Conservation (phyloP, 2,113 vertebrate genomes). For the Gila orcuttii region DNA sequence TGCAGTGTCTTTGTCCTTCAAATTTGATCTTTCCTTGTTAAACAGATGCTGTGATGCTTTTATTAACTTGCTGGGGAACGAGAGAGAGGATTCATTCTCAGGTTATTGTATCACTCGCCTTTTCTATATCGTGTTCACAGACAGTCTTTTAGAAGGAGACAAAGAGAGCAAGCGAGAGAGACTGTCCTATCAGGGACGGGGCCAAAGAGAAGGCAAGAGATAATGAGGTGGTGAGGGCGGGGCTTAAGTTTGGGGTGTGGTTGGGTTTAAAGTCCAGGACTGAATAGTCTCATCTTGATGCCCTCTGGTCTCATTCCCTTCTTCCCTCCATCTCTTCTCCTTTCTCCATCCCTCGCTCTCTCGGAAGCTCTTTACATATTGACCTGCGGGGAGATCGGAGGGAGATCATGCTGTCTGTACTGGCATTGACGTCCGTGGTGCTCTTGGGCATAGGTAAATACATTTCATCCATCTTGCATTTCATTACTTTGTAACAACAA, state of each 20-base stretch:
- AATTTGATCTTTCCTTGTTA: slow-evolving; percentile 39
- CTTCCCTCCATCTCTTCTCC: slow-evolving; percentile 52
- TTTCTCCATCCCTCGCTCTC: slow-evolving; percentile 45
- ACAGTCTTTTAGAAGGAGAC: slow-evolving; percentile 28
- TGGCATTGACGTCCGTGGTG: slow-evolving; percentile 71
- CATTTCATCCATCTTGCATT: slow-evolving; percentile 17
- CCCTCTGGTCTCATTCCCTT: slow-evolving; percentile 62
- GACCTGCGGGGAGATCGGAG: slow-evolving; percentile 49
- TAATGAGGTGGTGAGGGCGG: slow-evolving; percentile 44
- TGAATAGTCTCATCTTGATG: slow-evolving; percentile 67
- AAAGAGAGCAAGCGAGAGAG: slow-evolving; percentile 10
- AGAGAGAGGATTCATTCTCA: slow-evolving; percentile 20
- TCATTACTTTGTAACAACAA: not conserved
- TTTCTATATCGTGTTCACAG: slow-evolving; percentile 16
- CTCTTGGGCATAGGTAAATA: slow-evolving; percentile 77
- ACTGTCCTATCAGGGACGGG: not conserved
- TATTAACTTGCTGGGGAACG: slow-evolving; percentile 27
- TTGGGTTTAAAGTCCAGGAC: slow-evolving; percentile 74
- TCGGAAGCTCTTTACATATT: slow-evolving; percentile 39
- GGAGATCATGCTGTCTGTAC: slow-evolving; percentile 73
- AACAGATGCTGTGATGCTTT: slow-evolving; percentile 15
- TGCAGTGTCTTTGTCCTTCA: slow-evolving; percentile 25
- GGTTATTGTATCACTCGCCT: slow-evolving; percentile 31
- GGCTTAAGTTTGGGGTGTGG: slow-evolving; percentile 71
- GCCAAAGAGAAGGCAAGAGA: not conserved